A percentile compares a stretch with the other conserved stretches of the same genome.
phyloP scores from a whole-genome alignment of 2,888 invertebrate genomes.

The Drosophila parthenogenetica region DNA sequence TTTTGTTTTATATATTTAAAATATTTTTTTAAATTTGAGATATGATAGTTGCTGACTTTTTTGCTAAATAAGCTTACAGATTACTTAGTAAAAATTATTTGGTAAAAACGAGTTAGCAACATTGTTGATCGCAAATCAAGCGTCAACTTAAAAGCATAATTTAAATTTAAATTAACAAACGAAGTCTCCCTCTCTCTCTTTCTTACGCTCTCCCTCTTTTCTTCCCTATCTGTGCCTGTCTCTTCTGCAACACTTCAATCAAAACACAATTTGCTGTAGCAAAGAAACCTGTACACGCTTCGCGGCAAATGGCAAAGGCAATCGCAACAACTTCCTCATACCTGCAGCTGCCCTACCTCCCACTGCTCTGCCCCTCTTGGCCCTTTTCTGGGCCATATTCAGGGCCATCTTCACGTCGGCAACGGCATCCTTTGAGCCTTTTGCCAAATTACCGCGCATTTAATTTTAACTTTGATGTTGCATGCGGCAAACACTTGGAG shows the following conservation, averaged over 20 bases:
- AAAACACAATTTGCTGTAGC: constrained; percentile 72
- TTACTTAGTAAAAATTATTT: neutral
- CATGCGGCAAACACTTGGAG: constrained; percentile 81
- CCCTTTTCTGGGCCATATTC: constrained; percentile 37
- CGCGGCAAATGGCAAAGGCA: constrained; percentile 72
- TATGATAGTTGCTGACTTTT: neutral
- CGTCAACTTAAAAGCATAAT: constrained; percentile 57
- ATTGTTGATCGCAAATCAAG: constrained; percentile 56
- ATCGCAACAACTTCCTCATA: constrained; percentile 46
- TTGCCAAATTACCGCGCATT: constrained; percentile 84
- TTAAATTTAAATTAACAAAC: constrained; percentile 71
- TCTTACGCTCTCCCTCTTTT: neutral
- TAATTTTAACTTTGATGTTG: constrained; percentile 84
- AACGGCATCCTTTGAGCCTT: constrained; percentile 83
- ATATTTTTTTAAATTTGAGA: neutral
- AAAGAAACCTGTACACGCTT: constrained; percentile 64
- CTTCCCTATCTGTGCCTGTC: neutral
- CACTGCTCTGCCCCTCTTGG: constrained; percentile 3
- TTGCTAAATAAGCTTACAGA: neutral
- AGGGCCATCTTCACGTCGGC: constrained; percentile 64
- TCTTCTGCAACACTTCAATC: constrained; percentile 66
- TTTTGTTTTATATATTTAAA: neutral
- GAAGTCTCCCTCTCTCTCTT: constrained; percentile 31
- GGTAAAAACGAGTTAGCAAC: constrained; percentile 64
- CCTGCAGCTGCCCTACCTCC: constrained; percentile 7